Base-by-base conservation (phyloP, 2,888 invertebrate species). In the Melieria crassipennis region DNA sequence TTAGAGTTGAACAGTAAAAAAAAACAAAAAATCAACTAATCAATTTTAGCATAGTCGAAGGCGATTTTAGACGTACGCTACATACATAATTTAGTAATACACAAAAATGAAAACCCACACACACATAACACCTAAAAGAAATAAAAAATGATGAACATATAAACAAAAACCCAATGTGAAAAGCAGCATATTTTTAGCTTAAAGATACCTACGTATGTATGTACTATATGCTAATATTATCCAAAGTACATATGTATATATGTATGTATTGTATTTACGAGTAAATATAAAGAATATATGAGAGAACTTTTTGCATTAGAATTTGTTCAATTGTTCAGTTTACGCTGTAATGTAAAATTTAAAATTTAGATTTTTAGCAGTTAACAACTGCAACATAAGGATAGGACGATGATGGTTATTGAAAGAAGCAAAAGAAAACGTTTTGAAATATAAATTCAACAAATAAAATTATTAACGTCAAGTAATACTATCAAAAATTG, bases 391-490 rank as follows among this genome's bases (percentile, higher is more conserved):
- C 43, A 45, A 7, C 45, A 61, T 9, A 66, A 45, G 42, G 13
- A 30, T 30, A 30, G 30, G 30, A 30, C 30, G 9, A 50, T 10
- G 50, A 9, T 50, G 50, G 50, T 10, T 50, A 11, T 50, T 9
- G 50, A 50, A 50, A 9, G 11, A 50, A 50, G 50, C 50, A 50
- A 50, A 30, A 30, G 30, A 30, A 30, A 30, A 30, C 30, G 43
- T 52, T 55, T 30, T 50, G 42, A 52, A 43, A 43, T 52, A 65
- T 65, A 65, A 47, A 61, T 61, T 61, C 46, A 61, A 65, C n/a
- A 55, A 65, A 55, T 55, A 50, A 52, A 45, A 65, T 65, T 65
- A 65, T 65, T 65, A 52, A 65, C 64, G 64, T 65, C 52, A 65
- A 65, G 55, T 65, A 65, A 65, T 55, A 65, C 45, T 52, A 55